Conservation (phyloP, 2,113 vertebrate species). For the Trachemys scripta region DNA sequence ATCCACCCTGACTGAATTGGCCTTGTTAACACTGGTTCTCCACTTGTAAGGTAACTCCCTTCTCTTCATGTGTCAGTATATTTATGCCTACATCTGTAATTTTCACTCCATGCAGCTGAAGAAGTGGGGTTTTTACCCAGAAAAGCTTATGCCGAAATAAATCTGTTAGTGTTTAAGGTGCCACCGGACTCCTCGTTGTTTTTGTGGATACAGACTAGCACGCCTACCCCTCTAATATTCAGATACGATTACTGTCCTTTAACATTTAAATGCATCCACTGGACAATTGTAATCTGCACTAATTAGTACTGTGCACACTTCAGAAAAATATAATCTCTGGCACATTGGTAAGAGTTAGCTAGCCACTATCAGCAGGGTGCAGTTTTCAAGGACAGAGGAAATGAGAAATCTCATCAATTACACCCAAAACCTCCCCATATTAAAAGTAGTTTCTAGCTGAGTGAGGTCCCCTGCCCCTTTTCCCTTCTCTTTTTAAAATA, state of each 20-base stretch:
- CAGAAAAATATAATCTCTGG: slow-evolving; percentile 6
- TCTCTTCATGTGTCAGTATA: no score
- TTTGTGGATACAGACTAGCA: no score
- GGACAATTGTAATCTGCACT: background rate
- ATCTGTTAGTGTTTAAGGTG: no score
- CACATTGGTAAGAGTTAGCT: slow-evolving; percentile 27
- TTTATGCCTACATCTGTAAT: no score
- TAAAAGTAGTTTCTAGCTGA: slow-evolving; percentile 36
- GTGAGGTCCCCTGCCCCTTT: background rate
- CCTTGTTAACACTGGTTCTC: no score
- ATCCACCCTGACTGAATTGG: no score
- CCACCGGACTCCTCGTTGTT: no score
- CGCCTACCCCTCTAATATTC: background rate
- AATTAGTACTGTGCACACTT: background rate
- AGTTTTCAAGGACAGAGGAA: slow-evolving; percentile 50
- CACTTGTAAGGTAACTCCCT: no score
- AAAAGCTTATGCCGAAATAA: no score
- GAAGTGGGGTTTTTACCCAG: no score
- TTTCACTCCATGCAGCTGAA: no score
- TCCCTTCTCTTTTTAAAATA: slow-evolving; percentile 36
- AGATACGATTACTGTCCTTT: slow-evolving; percentile 47
- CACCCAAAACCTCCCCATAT: slow-evolving; percentile 49
- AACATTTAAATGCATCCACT: no score
- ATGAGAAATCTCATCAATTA: background rate
- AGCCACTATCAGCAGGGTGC: slow-evolving; percentile 11